Evolutionary conservation across 1,140 invertebrate genomes (phyloP).

Genomic region (Leptoteleia sp.): DNA sequence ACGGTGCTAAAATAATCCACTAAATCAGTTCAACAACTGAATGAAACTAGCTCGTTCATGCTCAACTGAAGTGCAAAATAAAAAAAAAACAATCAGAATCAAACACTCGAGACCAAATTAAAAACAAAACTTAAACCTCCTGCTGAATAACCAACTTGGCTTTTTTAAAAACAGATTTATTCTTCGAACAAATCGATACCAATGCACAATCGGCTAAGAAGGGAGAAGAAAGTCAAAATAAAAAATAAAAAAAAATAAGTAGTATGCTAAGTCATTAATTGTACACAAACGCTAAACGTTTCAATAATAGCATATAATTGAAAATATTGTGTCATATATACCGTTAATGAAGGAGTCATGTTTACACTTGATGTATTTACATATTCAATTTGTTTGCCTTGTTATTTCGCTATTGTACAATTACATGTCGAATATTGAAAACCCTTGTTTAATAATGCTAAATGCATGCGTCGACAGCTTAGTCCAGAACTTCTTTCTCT

Average conservation of each 20-base stretch:
- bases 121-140: too few relatives aligned
- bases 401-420: constrained; percentile 60
- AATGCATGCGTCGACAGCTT: constrained; percentile 68
- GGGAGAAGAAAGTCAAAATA: too few relatives aligned
- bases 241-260: not conserved
- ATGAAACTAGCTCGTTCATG: too few relatives aligned
- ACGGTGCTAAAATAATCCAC: too few relatives aligned
- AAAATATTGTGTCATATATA: constrained; percentile 68
- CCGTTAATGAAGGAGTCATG: constrained; percentile 66
- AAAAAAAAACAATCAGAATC: too few relatives aligned
- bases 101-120: too few relatives aligned
- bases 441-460: constrained; percentile 64
- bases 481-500: constrained; percentile 62
- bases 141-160: too few relatives aligned
- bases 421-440: constrained; percentile 70
- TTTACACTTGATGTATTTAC: constrained; percentile 71
- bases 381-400: constrained; percentile 57
- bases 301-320: constrained; percentile 68
- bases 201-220: too few relatives aligned
- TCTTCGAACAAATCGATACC: too few relatives aligned
- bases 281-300: constrained; percentile 63
- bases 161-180: too few relatives aligned
- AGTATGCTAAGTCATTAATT: constrained; percentile 21
- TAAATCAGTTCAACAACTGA: too few relatives aligned
- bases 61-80: too few relatives aligned